Base-by-base conservation (phyloP, 2,113 vertebrate species). In the Anoura caudifer region DNA sequence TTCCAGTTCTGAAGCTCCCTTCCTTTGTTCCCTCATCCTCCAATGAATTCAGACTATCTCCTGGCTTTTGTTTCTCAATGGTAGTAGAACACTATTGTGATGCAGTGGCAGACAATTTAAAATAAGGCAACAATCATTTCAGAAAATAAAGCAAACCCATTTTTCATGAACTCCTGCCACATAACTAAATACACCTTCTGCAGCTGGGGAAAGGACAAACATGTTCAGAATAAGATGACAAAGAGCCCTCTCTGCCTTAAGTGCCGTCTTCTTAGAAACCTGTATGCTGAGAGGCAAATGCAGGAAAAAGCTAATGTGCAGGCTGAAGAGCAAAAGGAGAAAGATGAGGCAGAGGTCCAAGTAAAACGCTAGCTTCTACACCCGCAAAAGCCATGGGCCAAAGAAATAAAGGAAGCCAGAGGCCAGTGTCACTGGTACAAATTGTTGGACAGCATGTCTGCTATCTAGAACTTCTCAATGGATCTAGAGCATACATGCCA, bases 1-100 rank as follows among this genome's bases (percentile, higher is more conserved):
- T 76, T 63, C 76, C n/a, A 36, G 22, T 77, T 97, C 95, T 91
- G 95, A 94, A 83, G 91, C 69, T 28, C 22, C 33, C 26, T 95
- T 95, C 95, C 85, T 97, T 96, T 96, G 93, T 97, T 97, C 69
- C 28, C 67, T 89, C 96, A 97, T 96, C 95, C 97, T 97, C 97
- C 97, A 97, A 7, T 72, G 96, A 98, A 96, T 98, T 97, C 98
- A 95, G 92, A 96, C 98, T 97, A 97, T 97, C 98, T 98, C 95
- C 76, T 81, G 92, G 80, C 98, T 98, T 98, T 98, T 98, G 97
- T 98, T 98, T 98, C 98, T 97, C 97, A 90, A 59, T 86, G 73
- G 87, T 96, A 98, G 98, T 98, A 98, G 97, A 98, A 98, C 70
- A 97, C 96, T 84, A 97, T 97, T 97, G 98, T 67, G 92, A 98